phyloP scores from a whole-genome alignment of 2,113 vertebrate genomes.

The Apodemus sylvaticus region DNA sequence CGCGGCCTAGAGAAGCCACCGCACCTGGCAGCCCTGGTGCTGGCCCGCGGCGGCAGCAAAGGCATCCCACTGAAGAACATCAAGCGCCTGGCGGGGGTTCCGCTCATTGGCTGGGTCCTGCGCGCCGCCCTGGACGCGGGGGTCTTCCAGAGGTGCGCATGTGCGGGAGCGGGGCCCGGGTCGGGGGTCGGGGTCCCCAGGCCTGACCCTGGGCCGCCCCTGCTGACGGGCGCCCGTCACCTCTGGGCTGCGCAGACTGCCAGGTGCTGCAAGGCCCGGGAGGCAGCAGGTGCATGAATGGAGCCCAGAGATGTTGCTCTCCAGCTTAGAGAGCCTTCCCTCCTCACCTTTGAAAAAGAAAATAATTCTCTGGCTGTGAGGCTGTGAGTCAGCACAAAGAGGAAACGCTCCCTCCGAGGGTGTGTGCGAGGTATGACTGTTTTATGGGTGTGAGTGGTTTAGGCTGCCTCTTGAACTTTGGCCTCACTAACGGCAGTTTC shows the following conservation, averaged over 20 bases:
- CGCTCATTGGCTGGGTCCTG: conserved; percentile 92
- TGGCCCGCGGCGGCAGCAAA: conserved; percentile 93
- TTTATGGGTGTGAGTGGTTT: neutral
- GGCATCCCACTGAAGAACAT: conserved; percentile 94
- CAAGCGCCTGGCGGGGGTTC: conserved; percentile 89
- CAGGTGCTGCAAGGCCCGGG: neutral
- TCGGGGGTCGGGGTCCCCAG: neutral
- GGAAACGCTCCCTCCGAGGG: neutral
- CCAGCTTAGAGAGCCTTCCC: neutral
- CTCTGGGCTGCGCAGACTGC: neutral
- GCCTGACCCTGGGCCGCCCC: neutral
- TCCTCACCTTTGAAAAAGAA: neutral
- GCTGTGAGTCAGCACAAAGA: conserved; percentile 80
- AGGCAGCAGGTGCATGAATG: conserved; percentile 14
- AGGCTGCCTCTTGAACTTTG: neutral
- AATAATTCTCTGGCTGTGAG: neutral
- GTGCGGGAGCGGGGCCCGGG: neutral
- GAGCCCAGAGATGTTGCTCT: neutral
- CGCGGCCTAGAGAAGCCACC: conserved; percentile 74
- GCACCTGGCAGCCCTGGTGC: conserved; percentile 88
- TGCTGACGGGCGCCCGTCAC: neutral
- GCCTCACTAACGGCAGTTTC: neutral
- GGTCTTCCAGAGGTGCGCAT: conserved; percentile 90
- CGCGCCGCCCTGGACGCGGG: conserved; percentile 87
- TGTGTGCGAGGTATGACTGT: neutral